Evolutionary conservation across 2,888 invertebrate species (phyloP).

Genomic region (Griposia aprilina): DNA sequence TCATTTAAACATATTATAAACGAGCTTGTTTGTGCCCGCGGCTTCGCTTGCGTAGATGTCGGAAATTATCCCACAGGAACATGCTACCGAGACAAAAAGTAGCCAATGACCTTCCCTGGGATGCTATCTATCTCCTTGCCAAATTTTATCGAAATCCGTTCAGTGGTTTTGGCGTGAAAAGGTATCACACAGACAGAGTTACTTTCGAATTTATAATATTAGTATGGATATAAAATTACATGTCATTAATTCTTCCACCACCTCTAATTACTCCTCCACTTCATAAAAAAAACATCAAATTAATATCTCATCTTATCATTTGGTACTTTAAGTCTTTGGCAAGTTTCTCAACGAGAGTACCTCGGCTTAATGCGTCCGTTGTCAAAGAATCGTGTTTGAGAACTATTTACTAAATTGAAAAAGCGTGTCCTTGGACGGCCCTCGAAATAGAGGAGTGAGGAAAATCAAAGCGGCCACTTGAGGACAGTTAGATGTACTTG

Average conservation of each 20-base stretch:
- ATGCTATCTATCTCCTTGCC: no score
- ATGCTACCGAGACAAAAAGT: no score
- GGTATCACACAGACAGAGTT: no score
- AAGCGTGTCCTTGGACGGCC: slow-evolving; percentile 80
- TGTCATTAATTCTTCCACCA: slow-evolving; percentile 21
- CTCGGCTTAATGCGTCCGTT: slow-evolving; percentile 50
- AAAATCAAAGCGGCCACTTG: slow-evolving; percentile 82
- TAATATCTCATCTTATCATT: slow-evolving; percentile 19
- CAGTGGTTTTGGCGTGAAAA: no score
- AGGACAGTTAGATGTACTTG: slow-evolving; percentile 69
- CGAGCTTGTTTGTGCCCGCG: no score
- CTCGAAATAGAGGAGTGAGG: slow-evolving; percentile 78
- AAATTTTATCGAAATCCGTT: no score
- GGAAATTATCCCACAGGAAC: no score
- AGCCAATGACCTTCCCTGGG: no score
- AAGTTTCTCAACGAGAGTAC: slow-evolving; percentile 19
- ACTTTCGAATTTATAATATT: no score
- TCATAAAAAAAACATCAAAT: slow-evolving; percentile 25
- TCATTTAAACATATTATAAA: no score
- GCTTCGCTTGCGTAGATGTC: no score
- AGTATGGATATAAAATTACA: slow-evolving; percentile 19
- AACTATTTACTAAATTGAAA: slow-evolving; percentile 86
- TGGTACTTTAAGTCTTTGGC: slow-evolving; percentile 39
- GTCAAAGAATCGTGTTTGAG: slow-evolving; percentile 69
- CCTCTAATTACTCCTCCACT: slow-evolving; percentile 8